phyloP scores from a whole-genome alignment of 1,140 invertebrate species.

The Hylaeus anthracinus region DNA sequence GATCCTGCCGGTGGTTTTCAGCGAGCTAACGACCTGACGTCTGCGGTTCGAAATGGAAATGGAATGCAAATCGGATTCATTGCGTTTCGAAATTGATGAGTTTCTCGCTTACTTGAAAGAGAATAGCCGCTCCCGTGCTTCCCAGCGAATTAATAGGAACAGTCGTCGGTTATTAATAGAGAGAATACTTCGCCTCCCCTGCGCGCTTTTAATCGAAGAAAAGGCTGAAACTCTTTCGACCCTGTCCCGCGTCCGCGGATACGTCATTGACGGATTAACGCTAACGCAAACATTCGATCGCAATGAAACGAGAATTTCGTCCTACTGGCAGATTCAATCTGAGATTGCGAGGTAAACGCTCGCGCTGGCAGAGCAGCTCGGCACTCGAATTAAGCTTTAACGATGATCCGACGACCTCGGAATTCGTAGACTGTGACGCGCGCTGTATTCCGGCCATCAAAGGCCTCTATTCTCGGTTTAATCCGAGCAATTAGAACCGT shows the following conservation, averaged over 20 bases:
- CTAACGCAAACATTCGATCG: not conserved
- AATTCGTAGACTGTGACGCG: conserved; percentile 29
- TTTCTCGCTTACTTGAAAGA: conserved; percentile 19
- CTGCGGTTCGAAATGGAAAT: conserved; percentile 37
- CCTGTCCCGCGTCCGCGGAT: not conserved
- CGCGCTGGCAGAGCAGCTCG: not conserved
- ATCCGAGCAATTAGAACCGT: conserved; percentile 25
- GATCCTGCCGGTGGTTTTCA: conserved; percentile 25
- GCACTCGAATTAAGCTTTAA: conserved; percentile 25
- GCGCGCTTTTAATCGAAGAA: not conserved
- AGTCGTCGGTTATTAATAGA: not conserved
- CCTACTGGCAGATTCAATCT: not conserved
- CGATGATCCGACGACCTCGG: conserved; percentile 14
- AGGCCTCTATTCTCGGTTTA: conserved; percentile 29
- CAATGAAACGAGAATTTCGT: not conserved
- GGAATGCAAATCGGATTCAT: conserved; percentile 47
- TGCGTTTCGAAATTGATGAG: conserved; percentile 39
- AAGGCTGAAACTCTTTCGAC: not conserved
- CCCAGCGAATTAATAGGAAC: conserved; percentile 2
- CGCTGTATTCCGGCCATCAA: conserved; percentile 5
- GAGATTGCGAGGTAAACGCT: not conserved
- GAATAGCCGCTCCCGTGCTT: not conserved
- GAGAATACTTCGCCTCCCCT: not conserved
- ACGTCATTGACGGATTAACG: not conserved
- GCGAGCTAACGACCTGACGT: conserved; percentile 30